These are phyloP conservation scores for Gambelia wislizenii DNA, from an alignment of 2,797 vertebrate genomes.

Conservation along the genomic window DNA sequence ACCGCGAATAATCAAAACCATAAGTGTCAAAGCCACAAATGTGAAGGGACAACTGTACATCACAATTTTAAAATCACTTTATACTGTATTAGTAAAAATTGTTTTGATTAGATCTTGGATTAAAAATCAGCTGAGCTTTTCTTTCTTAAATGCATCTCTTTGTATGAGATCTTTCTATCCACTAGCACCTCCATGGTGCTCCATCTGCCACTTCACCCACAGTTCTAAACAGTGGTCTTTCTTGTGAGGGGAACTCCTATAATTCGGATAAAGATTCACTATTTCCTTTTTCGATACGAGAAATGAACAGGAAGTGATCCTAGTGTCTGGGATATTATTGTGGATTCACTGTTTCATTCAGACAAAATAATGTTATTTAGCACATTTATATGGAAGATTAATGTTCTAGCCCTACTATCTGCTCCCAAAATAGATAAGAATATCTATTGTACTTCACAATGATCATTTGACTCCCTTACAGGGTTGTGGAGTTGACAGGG, in stretches of 20 bases:
- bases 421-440: conserved; percentile 11
- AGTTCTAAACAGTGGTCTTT: background rate
- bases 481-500: conserved; percentile 96
- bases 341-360: background rate
- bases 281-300: background rate
- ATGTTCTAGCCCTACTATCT: conserved; percentile 1
- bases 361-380: conserved; percentile 32
- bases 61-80: background rate
- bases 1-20: no score
- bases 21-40: no score
- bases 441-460: conserved; percentile 20
- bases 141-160: background rate
- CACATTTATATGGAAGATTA: background rate
- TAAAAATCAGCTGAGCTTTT: background rate
- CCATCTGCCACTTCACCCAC: background rate
- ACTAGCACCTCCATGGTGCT: background rate
- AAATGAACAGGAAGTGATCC: background rate
- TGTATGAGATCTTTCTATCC: background rate
- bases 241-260: background rate
- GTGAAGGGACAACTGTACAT: no score
- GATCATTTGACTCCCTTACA: conserved; percentile 69
- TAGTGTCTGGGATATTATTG: background rate
- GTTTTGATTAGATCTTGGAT: background rate
- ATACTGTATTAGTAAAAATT: background rate
- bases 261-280: background rate